Percentiles rank a stretch among this genome's conserved stretches.
phyloP scores from a whole-genome alignment of 1,140 invertebrate genomes.

The Drosophila insularis region DNA sequence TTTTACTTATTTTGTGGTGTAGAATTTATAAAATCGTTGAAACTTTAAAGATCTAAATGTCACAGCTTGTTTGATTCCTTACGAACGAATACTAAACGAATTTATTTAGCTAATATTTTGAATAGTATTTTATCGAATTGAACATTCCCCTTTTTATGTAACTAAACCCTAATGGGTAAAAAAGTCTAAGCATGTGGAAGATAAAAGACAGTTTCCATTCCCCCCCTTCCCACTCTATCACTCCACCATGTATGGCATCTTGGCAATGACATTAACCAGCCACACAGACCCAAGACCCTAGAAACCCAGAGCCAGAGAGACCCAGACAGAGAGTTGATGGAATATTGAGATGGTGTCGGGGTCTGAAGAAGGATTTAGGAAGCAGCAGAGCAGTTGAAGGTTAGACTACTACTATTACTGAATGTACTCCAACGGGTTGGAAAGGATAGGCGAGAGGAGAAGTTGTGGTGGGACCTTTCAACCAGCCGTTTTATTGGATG shows the following conservation, averaged over 20 bases:
- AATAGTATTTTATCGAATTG: not conserved
- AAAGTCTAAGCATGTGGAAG: conserved; percentile 71
- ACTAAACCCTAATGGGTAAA: not conserved
- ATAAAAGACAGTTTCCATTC: conserved; percentile 63
- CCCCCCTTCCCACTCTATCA: too few species aligned
- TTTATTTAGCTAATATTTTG: not conserved
- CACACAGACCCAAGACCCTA: conserved; percentile 22
- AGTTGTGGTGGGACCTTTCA: conserved; percentile 34
- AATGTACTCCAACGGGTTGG: too few species aligned
- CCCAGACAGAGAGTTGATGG: conserved; percentile 65
- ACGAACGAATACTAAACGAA: not conserved
- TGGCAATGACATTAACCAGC: conserved; percentile 65
- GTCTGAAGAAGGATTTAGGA: not conserved
- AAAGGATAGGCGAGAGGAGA: not conserved
- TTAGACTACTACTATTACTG: not conserved
- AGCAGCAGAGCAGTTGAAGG: not conserved
- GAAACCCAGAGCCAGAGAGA: conserved; percentile 1
- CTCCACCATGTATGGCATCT: conserved; percentile 39
- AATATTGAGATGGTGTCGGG: conserved; percentile 33
- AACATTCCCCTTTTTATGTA: not conserved
- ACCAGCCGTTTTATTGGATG: conserved; percentile 77
- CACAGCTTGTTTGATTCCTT: too few species aligned
- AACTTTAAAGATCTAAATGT: too few species aligned
- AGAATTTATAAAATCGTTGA: too few species aligned
- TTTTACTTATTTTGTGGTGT: too few species aligned